Percentiles rank a stretch among this genome's conserved stretches.
phyloP scores from a whole-genome alignment of 2,797 vertebrate genomes.

The Heliangelus exortis region DNA sequence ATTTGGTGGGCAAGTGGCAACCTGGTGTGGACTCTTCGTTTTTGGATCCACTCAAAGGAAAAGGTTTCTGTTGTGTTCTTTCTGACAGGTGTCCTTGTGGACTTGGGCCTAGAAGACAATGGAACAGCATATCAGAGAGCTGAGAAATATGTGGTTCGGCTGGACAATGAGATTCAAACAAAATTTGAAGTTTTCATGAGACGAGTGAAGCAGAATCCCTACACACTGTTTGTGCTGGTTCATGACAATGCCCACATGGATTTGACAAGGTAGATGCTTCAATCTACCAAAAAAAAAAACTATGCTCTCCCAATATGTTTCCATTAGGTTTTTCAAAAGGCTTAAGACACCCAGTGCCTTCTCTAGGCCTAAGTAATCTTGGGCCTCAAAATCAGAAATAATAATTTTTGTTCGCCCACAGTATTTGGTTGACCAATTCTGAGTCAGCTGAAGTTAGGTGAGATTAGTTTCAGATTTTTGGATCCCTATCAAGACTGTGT shows the following conservation, averaged over 20 bases:
- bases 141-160: conserved; percentile 93
- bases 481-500: background rate
- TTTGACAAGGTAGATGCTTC: conserved; percentile 88
- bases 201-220: conserved; percentile 95
- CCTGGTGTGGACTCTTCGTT: background rate
- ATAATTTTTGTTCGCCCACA: background rate
- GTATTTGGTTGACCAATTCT: background rate
- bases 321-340: background rate
- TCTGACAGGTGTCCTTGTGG: conserved; percentile 90
- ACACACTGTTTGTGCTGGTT: conserved; percentile 95
- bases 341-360: background rate
- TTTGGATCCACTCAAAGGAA: background rate
- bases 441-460: background rate
- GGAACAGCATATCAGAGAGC: conserved; percentile 85
- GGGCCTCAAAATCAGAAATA: background rate
- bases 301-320: background rate
- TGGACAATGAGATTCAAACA: conserved; percentile 90
- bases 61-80: background rate
- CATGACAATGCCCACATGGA: conserved; percentile 97
- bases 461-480: background rate
- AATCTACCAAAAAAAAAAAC: background rate
- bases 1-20: background rate
- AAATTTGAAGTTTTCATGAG: conserved; percentile 97
- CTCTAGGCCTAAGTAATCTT: background rate
- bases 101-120: conserved; percentile 92